Percentiles rank a stretch among this genome's conserved stretches.
Evolutionary conservation across 37 sponge, comb jelly and placozoan genomes (phyloP).

Genomic region (Ianthella basta): DNA sequence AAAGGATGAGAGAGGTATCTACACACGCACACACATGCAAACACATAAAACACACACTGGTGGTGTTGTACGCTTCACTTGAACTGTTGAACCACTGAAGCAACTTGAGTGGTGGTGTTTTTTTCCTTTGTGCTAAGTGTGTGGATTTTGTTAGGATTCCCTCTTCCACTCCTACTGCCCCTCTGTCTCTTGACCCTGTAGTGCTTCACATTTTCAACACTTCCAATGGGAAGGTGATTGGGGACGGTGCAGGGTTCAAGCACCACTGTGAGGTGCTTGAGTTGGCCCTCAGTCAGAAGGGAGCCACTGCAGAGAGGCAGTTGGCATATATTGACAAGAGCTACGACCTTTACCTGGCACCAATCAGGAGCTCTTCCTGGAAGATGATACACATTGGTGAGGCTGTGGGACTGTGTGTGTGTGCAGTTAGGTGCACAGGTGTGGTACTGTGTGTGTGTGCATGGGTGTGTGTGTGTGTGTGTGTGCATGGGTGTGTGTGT

Average conservation of each 20-base stretch:
- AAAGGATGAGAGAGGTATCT: conserved; percentile 84
- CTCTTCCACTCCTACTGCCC: too few species aligned
- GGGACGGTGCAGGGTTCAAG: conserved; percentile 47
- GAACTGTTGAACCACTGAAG: too few species aligned
- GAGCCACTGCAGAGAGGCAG: conserved; percentile 54
- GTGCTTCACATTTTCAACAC: conserved; percentile 85
- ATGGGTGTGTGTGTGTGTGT: too few species aligned
- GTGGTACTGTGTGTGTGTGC: too few species aligned
- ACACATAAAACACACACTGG: too few species aligned
- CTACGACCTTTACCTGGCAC: conserved; percentile 82
- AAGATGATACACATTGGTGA: conserved; percentile 24
- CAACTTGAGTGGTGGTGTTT: too few species aligned
- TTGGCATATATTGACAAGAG: conserved; percentile 91
- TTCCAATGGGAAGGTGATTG: conserved; percentile 71
- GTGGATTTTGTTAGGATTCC: too few species aligned
- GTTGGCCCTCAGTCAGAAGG: conserved; percentile 73
- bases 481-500: too few species aligned
- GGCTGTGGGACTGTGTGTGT: too few species aligned
- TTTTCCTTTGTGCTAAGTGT: too few species aligned
- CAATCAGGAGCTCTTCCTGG: conserved; percentile 33
- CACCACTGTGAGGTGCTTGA: conserved; percentile 64
- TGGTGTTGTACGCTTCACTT: too few species aligned
- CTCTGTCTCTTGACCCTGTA: conserved; percentile 25
- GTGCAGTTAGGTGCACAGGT: too few species aligned
- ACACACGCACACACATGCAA: neutral